A percentile compares a stretch with the other conserved stretches of the same genome.
Evolutionary conservation across 1,140 invertebrate species (phyloP).

Genomic region (Zeugodacus cucurbitae): DNA sequence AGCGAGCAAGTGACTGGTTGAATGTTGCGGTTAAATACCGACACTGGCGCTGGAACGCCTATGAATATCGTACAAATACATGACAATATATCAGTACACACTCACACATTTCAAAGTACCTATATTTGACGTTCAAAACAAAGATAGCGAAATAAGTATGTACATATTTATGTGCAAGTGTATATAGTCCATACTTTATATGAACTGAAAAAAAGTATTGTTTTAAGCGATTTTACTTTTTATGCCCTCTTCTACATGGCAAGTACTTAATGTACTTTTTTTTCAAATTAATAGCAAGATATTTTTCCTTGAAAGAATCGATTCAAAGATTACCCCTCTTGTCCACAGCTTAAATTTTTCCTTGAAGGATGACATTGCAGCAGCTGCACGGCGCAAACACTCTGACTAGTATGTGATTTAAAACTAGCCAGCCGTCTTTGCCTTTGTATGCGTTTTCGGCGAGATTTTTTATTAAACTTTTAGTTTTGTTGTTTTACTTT

Average conservation of each 20-base stretch:
- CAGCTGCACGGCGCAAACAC: background rate
- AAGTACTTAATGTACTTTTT: background rate
- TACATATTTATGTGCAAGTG: background rate
- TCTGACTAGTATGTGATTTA: background rate
- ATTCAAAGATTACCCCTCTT: slow-evolving; percentile 55
- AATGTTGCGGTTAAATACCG: slow-evolving; percentile 18
- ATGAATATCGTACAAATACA: slow-evolving; percentile 17
- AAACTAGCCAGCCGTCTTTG: background rate
- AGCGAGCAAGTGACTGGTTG: background rate
- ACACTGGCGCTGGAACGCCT: background rate
- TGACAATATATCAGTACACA: background rate
- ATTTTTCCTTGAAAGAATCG: slow-evolving; percentile 18
- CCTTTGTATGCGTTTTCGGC: background rate
- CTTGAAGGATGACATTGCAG: slow-evolving; percentile 61
- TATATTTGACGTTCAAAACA: background rate
- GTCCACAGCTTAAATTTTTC: slow-evolving; percentile 64
- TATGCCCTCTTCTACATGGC: background rate
- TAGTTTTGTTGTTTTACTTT: background rate
- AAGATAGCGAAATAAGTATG: background rate
- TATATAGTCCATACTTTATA: background rate
- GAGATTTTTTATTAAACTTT: background rate
- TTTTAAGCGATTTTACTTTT: background rate
- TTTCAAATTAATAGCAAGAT: background rate
- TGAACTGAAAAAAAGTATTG: background rate
- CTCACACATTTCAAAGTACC: background rate